Base-by-base conservation (phyloP, 2,113 vertebrate species). In the Strix aluco region DNA sequence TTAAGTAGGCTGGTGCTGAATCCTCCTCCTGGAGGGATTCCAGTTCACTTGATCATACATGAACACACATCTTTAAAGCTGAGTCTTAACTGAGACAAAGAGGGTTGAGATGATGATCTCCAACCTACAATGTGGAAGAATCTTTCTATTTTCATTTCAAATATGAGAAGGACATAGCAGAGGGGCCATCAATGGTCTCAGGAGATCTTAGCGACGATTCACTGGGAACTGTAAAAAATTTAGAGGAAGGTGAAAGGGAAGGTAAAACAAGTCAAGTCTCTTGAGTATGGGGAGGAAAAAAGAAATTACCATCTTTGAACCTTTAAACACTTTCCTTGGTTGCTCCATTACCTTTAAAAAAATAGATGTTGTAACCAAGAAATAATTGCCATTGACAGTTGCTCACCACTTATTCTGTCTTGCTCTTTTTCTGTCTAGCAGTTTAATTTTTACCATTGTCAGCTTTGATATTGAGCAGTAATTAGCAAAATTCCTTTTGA, bases 381-480 rank as follows among this genome's bases (percentile, higher is more conserved):
- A 85, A 36, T 89, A 92, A 93, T 88, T 92, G 57, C 15, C 42
- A 59, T 44, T 80, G 90, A 86, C n/a, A 81, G 26, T 77, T 94
- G 47, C 65, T 83, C 77, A n/a, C 59, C 62, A 49, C 36, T 67
- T 71, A 38, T 21, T 86, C 52, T 85, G 14, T 54, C 55, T 83
- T 88, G 58, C 11, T 81, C 77, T 78, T 88, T 75, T 87, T 67
- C 40, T 90, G 23, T 55, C 58, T 90, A 72, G 40, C 32, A 63
- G n/a, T 70, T 86, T 90, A 97, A 92, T 93, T 97, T 97, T 96
- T 88, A 92, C 47, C 46, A 92, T 59, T 91, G 42, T 63, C 75
- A 94, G 46, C 42, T 97, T 72, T 65, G 36, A 67, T 84, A 78
- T 81, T 77, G 40, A 94, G 67, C 34, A 88, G 40, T 86, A 96